Base-by-base conservation (phyloP, 2,113 vertebrate species). In the Tachuris rubrigastra region DNA sequence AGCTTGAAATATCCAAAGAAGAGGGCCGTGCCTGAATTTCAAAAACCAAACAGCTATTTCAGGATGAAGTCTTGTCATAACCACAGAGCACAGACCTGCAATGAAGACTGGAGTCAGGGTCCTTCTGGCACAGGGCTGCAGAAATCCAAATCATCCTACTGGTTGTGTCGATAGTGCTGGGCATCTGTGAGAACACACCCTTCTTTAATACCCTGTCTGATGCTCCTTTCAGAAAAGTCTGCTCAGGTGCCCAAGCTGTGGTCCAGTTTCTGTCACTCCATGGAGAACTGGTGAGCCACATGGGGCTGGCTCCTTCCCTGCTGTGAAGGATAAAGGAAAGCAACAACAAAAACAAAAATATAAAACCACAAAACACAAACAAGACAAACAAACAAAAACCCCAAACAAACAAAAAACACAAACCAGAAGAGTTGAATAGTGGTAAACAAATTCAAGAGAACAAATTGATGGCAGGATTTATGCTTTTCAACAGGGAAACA, bases 141-240 rank as follows among this genome's bases (percentile, higher is more conserved):
- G 67, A 74, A 94, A 90, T 52, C 12, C 47, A 73, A 47, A 80
- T 83, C 72, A 59, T 74, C 47, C 63, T 88, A 50, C 63, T 90
- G 78, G 90, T 85, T 94, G 27, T 31, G 22, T 80, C 59, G 92
- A 84, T 94, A 95, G 55, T 14, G 68, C 33, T 47, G 82, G 55
- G 75, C 66, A 72, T 21, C 53, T 58, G 49, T 0, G 3, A 91
- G 89, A 96, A 95, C 87, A 95, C 68, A 84, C 33, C 17, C 52
- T 88, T 71, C 88, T 95, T 95, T 96, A 90, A 90, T 52, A 13
- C 30, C 66, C 35, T 1, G 1, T 95, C 86, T 90, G 76, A 93
- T 84, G 47, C 30, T 92, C 56, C 86, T 97, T 97, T 97, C 92
- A 97, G 83, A 90, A 55, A 27, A 90, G 59, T 30, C 85, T 46